Evolutionary conservation across 2,113 vertebrate species (phyloP), one percentile per base, ranked within the genome.

Genomic region (Pungitius pungitius): DNA sequence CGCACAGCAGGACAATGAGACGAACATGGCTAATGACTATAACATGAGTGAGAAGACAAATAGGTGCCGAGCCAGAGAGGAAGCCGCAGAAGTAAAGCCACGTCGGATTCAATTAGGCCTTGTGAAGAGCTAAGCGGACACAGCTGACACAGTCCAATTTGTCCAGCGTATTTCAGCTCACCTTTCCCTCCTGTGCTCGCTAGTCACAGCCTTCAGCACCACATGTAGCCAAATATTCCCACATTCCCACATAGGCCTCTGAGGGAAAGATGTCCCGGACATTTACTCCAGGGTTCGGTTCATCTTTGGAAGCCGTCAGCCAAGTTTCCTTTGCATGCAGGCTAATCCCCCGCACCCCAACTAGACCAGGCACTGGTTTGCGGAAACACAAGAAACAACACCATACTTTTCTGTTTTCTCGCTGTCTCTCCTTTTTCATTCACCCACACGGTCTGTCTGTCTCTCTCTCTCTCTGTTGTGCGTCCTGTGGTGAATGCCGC

Each of bases 81-180:
- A 90, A 91, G 87, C 89, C 85, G 10, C 84, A 85, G 82, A 91
- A 80, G 82, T 78, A 78, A 80, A 87, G 81, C 81, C 68, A 59
- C 66, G 92, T 91, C 92, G 88, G 71, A 61, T 90, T 90, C 85
- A 93, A 90, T 93, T 88, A 90, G 87, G 61, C 33, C 82, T 83
- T 84, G 69, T 78, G 78, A 87, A 75, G 83, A 85, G 78, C 65
- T 84, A 63, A 68, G 74, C 82, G 70, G 85, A 65, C 87, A 12
- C 59, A 67, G 78, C 80, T 86, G 85, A 89, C 78, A 69, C 79
- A 88, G 87, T 88, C 73, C 85, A 91, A 93, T 90, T 91, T 91
- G 89, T 87, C 76, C 64, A 45, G 80, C 85, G 88, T 85, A 88
- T 82, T 87, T 87, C 85, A 89, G 73, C 76, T 77, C 85, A 90